A percentile compares a stretch with the other conserved stretches of the same genome.
Evolutionary conservation across 2,113 vertebrate species (phyloP).

Genomic region (Dendropsophus ebraccatus): DNA sequence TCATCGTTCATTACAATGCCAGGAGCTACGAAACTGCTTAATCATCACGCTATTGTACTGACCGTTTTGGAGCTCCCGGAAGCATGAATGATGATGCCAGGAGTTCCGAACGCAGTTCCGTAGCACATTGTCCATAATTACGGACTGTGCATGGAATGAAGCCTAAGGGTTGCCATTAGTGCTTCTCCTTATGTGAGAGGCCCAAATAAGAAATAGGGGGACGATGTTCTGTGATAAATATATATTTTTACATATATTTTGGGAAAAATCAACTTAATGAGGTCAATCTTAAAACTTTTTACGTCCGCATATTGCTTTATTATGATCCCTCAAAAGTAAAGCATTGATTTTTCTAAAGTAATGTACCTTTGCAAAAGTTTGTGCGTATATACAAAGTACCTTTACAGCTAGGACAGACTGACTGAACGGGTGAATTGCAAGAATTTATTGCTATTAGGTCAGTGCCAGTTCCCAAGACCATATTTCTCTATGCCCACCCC

Average conservation of each 20-base stretch:
- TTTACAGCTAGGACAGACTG: background rate
- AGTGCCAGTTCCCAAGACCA: background rate
- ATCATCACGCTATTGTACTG: too few relatives aligned
- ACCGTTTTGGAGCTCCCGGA: too few relatives aligned
- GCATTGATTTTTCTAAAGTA: background rate
- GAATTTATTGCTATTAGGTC: constrained; percentile 4
- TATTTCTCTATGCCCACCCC: background rate
- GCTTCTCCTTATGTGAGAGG: background rate
- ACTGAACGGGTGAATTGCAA: background rate
- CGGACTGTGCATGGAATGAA: too few relatives aligned
- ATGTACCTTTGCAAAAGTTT: background rate
- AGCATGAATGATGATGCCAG: too few relatives aligned
- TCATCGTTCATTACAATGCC: too few relatives aligned
- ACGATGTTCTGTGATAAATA: too few relatives aligned
- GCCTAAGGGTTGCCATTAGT: background rate
- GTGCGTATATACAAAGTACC: background rate
- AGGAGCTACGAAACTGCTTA: too few relatives aligned
- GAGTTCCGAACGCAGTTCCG: too few relatives aligned
- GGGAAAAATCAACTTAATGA: background rate
- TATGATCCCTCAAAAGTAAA: background rate
- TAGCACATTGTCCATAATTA: too few relatives aligned
- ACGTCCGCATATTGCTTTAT: background rate
- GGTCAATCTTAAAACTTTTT: background rate
- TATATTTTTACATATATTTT: background rate
- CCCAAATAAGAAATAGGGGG: background rate